Percentiles rank a stretch among this genome's conserved stretches.
These are phyloP conservation scores for Epinephelus fuscoguttatus DNA, from an alignment of 2,113 vertebrate genomes.

Conservation along the genomic window DNA sequence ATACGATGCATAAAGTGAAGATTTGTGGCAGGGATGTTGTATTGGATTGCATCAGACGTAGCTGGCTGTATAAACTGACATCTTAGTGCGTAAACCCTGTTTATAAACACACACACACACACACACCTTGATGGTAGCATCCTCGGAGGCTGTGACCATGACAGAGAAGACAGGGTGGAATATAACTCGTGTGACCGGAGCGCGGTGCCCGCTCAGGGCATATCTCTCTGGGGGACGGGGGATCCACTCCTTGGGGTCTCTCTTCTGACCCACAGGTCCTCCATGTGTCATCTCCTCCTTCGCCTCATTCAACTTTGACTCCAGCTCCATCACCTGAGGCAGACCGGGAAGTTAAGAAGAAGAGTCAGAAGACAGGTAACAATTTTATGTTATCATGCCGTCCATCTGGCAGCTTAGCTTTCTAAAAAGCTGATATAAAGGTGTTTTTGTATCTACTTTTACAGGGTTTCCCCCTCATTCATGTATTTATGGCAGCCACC, in stretches of 20 bases:
- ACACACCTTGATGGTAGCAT: slow-evolving; percentile 98
- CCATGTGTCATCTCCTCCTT: slow-evolving; percentile 99
- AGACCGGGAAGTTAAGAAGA: not conserved
- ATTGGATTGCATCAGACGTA: not conserved
- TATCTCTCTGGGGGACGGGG: slow-evolving; percentile 98
- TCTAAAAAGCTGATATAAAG: not conserved
- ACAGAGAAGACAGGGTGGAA: slow-evolving; percentile 99
- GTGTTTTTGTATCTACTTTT: not conserved
- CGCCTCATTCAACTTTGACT: slow-evolving; percentile 98
- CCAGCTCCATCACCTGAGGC: slow-evolving; percentile 97
- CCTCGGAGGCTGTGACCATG: slow-evolving; percentile 99
- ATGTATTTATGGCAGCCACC: too few relatives aligned
- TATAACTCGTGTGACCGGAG: slow-evolving; percentile 97
- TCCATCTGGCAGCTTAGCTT: not conserved
- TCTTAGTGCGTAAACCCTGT: not conserved
- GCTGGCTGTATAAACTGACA: not conserved
- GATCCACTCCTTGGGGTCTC: slow-evolving; percentile 99
- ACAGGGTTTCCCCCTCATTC: not conserved
- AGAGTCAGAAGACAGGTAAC: not conserved
- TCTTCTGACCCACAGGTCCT: slow-evolving; percentile 95
- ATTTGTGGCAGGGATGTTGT: not conserved
- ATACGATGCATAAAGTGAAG: not conserved
- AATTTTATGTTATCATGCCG: not conserved
- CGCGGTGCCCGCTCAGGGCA: slow-evolving; percentile 95
- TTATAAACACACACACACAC: slow-evolving; percentile 28